Base-by-base conservation (phyloP, 2,113 vertebrate genomes). In the Ammodytes dubius region DNA sequence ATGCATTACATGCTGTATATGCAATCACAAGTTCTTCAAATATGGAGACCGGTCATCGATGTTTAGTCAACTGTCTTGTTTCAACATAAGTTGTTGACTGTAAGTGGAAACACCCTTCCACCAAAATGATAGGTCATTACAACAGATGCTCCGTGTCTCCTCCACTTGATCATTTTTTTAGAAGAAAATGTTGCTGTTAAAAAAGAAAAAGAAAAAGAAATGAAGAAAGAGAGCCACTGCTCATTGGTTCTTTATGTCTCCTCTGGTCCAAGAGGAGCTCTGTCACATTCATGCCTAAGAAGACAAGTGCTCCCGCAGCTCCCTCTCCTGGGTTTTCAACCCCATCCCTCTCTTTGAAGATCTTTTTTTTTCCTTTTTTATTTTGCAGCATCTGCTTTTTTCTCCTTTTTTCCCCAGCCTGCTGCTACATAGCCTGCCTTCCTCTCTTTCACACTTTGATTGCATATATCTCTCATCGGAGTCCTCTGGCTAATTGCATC, bases 401-500 rank as follows among this genome's bases (percentile, higher is more conserved):
- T 84, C 50, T 72, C 60, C 50, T 69, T 56, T 70, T 27, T 65
- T 83, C 85, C 89, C 71, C 85, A 83, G 66, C 87, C 83, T 68
- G 49, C 54, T 87, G 87, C 85, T 84, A 59, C 75, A 83, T 82
- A 63, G 87, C 90, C 84, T 87, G 89, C 78, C 77, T 78, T 86
- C 79, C 64, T 90, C 79, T 90, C 27, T 89, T 88, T 88, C 85
- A 83, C 90, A 93, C 92, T 94, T 91, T 93, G 91, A 93, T 92
- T 92, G 91, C 91, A 74, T 88, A 90, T 92, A 93, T 93, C 87
- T 93, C 92, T 92, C 89, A 92, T 89, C 27, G 86, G 86, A 90
- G 83, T 88, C 90, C 85, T 92, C 85, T 89, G 85, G 88, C 91
- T 94, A 94, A 95, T 95, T 95, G 93, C 91, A 91, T 94, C 89